Conservation (phyloP, 2,888 invertebrate species). For the Chrysotoxum bicinctum region DNA sequence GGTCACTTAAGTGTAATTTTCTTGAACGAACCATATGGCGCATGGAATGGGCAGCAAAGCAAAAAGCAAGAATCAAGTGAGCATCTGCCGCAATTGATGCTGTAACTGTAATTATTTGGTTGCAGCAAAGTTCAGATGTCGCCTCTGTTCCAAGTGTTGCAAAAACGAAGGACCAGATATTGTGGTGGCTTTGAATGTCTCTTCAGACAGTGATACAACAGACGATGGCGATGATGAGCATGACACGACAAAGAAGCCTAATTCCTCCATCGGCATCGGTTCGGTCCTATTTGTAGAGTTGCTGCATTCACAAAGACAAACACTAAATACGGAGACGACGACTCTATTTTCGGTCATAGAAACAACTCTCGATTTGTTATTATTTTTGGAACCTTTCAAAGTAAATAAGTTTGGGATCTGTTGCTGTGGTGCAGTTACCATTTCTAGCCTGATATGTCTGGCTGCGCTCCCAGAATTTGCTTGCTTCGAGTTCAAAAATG, state of each 20-base stretch:
- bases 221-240: not conserved
- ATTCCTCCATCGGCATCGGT: slow-evolving; percentile 23
- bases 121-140: slow-evolving; percentile 69
- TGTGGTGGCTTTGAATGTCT: slow-evolving; percentile 29
- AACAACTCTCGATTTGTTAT: slow-evolving; percentile 60
- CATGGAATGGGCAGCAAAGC: slow-evolving; percentile 13
- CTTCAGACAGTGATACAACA: slow-evolving; percentile 26
- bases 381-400: slow-evolving; percentile 69
- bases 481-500: slow-evolving; percentile 34
- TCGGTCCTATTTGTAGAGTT: slow-evolving; percentile 53
- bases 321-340: slow-evolving; percentile 18
- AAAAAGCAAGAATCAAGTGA: not conserved
- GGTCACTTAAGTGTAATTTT: slow-evolving; percentile 72
- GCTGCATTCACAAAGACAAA: slow-evolving; percentile 40
- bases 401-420: slow-evolving; percentile 42
- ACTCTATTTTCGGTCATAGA: slow-evolving; percentile 67
- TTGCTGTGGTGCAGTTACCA: slow-evolving; percentile 11
- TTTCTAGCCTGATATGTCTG: slow-evolving; percentile 39
- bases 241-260: slow-evolving; percentile 9
- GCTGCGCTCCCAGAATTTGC: slow-evolving; percentile 5
- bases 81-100: slow-evolving; percentile 62
- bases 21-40: slow-evolving; percentile 66
- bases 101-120: slow-evolving; percentile 65
- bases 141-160: slow-evolving; percentile 49
- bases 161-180: slow-evolving; percentile 13